Percentiles rank a stretch among this genome's conserved stretches.
Conservation (phyloP, 2,888 invertebrate genomes). For the Alentia gelatinosa region DNA sequence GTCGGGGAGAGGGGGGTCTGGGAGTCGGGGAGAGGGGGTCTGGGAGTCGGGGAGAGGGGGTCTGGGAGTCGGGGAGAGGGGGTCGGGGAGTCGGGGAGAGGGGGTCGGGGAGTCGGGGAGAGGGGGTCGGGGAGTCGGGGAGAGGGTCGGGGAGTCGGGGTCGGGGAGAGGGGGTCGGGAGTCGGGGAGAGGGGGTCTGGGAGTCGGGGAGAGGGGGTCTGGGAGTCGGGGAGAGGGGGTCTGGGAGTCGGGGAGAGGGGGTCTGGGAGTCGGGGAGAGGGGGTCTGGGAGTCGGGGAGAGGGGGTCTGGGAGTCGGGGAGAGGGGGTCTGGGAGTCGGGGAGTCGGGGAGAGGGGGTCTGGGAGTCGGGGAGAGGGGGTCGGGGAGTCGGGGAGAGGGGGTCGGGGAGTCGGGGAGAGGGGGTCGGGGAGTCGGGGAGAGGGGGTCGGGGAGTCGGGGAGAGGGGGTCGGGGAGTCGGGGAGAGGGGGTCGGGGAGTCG, state of each 20-base stretch:
- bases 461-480: background rate
- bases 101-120: too few species aligned
- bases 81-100: too few species aligned
- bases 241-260: background rate
- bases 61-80: too few species aligned
- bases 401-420: background rate
- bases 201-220: background rate
- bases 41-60: too few species aligned
- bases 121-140: too few species aligned
- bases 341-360: background rate
- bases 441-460: background rate
- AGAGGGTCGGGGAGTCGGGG: too few species aligned
- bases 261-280: background rate
- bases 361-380: background rate
- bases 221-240: background rate
- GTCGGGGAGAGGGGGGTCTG: too few species aligned
- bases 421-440: background rate
- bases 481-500: background rate
- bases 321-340: background rate
- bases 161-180: background rate
- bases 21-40: too few species aligned
- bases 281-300: background rate
- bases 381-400: background rate
- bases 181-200: background rate
- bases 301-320: background rate